Conservation (phyloP, 2,888 invertebrate genomes). For the Listrodromus nycthemerus region DNA sequence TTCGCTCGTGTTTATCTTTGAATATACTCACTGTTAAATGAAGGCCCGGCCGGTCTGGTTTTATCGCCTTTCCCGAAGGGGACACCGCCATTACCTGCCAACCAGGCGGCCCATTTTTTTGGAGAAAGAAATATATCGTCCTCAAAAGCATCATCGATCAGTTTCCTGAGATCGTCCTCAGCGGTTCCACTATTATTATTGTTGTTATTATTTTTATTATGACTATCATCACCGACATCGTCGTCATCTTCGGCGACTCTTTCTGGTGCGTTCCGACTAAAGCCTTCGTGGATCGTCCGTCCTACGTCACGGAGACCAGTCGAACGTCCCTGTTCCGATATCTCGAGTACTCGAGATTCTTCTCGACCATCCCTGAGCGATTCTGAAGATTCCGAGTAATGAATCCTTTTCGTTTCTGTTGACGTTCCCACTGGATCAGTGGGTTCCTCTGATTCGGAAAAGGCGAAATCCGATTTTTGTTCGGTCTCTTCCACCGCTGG, state of each 20-base stretch:
- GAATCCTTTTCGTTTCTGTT: slow-evolving; percentile 14
- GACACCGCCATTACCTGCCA: slow-evolving; percentile 12
- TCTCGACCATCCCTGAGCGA: background rate
- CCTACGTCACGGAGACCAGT: background rate
- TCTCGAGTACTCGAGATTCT: background rate
- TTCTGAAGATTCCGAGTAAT: slow-evolving; percentile 12
- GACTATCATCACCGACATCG: slow-evolving; percentile 4
- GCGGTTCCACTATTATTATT: background rate
- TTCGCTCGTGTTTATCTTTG: background rate
- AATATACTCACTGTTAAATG: slow-evolving; percentile 33
- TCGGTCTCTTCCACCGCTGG: background rate
- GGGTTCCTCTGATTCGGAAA: background rate
- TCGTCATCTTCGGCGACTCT: background rate
- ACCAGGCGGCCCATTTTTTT: slow-evolving; percentile 35
- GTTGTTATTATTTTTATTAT: background rate
- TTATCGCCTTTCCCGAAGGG: slow-evolving; percentile 29
- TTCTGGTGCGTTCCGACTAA: background rate
- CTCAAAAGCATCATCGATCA: slow-evolving; percentile 37
- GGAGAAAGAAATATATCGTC: slow-evolving; percentile 37
- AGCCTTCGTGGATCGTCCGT: background rate
- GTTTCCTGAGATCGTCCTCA: slow-evolving; percentile 27
- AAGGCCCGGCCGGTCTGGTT: slow-evolving; percentile 17
- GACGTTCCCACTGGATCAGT: background rate
- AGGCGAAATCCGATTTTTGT: background rate
- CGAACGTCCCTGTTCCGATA: background rate